phyloP scores from a whole-genome alignment of 2,797 vertebrate genomes.

The Chaenodraco wilsoni region DNA sequence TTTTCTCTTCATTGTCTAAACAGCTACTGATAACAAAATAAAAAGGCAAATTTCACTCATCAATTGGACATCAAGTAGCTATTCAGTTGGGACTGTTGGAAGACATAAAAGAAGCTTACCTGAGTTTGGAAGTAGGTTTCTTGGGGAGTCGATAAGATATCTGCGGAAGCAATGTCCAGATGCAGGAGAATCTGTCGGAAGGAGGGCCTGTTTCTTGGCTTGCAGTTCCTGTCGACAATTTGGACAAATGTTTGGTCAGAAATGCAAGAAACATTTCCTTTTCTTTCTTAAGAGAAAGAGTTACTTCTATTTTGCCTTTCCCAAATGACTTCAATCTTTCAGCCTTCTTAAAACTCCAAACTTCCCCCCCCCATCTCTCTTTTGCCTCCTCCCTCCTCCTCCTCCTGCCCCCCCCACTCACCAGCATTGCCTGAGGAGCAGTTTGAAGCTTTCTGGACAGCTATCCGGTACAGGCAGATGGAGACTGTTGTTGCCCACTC shows the following conservation, averaged over 20 bases:
- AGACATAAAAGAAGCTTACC: slow-evolving; percentile 71
- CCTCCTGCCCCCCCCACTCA: slow-evolving; percentile 73
- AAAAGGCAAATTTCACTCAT: not conserved
- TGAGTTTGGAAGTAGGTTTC: slow-evolving; percentile 98
- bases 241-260: slow-evolving; percentile 14
- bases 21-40: not conserved
- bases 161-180: slow-evolving; percentile 95
- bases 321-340: not conserved
- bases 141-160: slow-evolving; percentile 94
- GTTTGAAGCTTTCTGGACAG: slow-evolving; percentile 97
- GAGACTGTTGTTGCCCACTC: slow-evolving; percentile 97
- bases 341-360: not conserved
- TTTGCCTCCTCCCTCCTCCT: not conserved
- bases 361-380: not conserved
- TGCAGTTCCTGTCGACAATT: slow-evolving; percentile 89
- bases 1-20: not conserved
- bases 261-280: not conserved
- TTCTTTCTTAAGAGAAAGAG: not conserved
- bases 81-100: not conserved
- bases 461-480: slow-evolving; percentile 94
- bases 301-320: not conserved
- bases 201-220: slow-evolving; percentile 93
- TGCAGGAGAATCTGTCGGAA: slow-evolving; percentile 96
- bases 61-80: not conserved
- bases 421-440: slow-evolving; percentile 96